Evolutionary conservation across 2,888 invertebrate genomes (phyloP), one percentile per base, ranked within the genome.

Genomic region (Drosophila diplacantha): DNA sequence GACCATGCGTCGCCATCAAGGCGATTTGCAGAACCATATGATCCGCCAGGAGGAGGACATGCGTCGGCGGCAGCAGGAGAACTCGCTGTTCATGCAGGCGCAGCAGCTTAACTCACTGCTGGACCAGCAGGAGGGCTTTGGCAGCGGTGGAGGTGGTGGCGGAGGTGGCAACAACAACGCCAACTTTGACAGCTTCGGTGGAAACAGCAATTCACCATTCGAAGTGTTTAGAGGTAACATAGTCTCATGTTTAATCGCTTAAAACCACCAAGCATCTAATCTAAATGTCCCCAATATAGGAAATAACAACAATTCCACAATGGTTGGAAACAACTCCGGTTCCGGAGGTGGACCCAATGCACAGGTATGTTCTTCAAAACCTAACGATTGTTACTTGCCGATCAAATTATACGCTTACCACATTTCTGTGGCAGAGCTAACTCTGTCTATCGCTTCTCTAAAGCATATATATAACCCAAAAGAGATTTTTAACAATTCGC

Each of bases 31-130:
- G 72, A 89, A 91, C 77, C 91, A 95, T 71, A 95, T 95, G 91
- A 90, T 92, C 63, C 91, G 92, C 52, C 95, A 95, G 88, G 95
- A 96, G 86, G 95, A 96, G 86, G 95, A 96, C 87, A 90, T 96
- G 86, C 92, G 95, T 52, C 92, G 95, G 73, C 90, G 96, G 18
- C 95, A 95, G 86, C 94, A 96, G 88, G 95, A 96, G 89, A 96
- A 96, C 88, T 94, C 92, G 74, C 89, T 96, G 66, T 95, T 96
- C 78, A 94, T 95, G 91, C 95, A 96, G 90, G 92, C 91, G 2
- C 92, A 92, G 79, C 90, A 92, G 62, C 84, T 92, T 38, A 91
- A 91, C 81, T 90, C 92, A 1, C 89, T 94, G 89, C 87, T 94
- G 62, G 93, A 94, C 79, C 92, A 93, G 75, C 92, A 93, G 86